Percentiles rank a stretch among this genome's conserved stretches.
These are phyloP conservation scores for Drosophila ustulata DNA, from an alignment of 2,888 invertebrate species.

Conservation along the genomic window DNA sequence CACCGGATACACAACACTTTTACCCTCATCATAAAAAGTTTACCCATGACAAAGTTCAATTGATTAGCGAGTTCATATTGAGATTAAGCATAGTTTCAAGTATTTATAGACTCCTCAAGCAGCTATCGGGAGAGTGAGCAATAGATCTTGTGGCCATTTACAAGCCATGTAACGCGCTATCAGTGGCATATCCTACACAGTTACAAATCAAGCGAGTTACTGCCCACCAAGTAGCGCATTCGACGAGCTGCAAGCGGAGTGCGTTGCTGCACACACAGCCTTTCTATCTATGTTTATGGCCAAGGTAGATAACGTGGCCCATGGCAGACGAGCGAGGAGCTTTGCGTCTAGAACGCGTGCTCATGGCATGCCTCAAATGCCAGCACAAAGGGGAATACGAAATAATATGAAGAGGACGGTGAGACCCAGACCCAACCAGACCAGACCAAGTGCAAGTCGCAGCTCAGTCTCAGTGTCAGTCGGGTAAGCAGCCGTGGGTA, in stretches of 20 bases:
- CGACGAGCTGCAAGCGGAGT: slow-evolving; percentile 18
- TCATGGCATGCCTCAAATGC: slow-evolving; percentile 64
- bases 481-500: slow-evolving; percentile 66
- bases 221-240: slow-evolving; percentile 54
- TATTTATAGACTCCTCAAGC: slow-evolving; percentile 9
- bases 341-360: slow-evolving; percentile 19
- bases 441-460: slow-evolving; percentile 17
- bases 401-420: slow-evolving; percentile 9
- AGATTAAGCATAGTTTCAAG: background rate
- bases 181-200: slow-evolving; percentile 40
- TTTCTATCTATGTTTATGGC: slow-evolving; percentile 43
- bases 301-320: slow-evolving; percentile 42
- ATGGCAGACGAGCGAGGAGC: slow-evolving; percentile 3
- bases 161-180: slow-evolving; percentile 44
- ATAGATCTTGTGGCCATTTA: slow-evolving; percentile 47
- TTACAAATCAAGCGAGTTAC: slow-evolving; percentile 8
- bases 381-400: slow-evolving; percentile 56
- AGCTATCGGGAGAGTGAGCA: slow-evolving; percentile 20
- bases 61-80: background rate
- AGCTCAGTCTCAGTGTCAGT: slow-evolving; percentile 44
- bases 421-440: slow-evolving; percentile 6
- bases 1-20: background rate
- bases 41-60: background rate
- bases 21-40: background rate
- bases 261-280: slow-evolving; percentile 33